Evolutionary conservation across 1,140 invertebrate species (phyloP).

Genomic region (Zaprionus taronus): DNA sequence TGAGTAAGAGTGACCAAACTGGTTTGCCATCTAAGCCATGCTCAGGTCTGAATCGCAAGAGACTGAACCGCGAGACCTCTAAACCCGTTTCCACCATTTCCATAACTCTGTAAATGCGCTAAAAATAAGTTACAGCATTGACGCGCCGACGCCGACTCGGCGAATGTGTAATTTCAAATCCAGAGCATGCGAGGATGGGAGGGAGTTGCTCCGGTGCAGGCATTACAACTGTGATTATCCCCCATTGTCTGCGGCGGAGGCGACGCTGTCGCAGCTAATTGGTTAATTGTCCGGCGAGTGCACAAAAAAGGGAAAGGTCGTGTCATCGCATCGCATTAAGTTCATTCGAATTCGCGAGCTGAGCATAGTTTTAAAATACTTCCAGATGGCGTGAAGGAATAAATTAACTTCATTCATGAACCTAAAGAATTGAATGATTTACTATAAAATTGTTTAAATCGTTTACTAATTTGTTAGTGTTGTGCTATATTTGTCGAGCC

Average conservation of each 20-base stretch:
- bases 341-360: slow-evolving; percentile 25
- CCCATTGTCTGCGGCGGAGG: slow-evolving; percentile 44
- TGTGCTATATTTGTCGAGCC: not conserved
- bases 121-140: slow-evolving; percentile 79
- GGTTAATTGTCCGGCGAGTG: slow-evolving; percentile 60
- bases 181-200: slow-evolving; percentile 19
- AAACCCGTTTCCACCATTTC: slow-evolving; percentile 65
- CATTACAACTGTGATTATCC: slow-evolving; percentile 16
- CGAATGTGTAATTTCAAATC: slow-evolving; percentile 46
- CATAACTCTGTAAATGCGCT: slow-evolving; percentile 54
- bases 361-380: slow-evolving; percentile 2
- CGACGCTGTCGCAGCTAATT: slow-evolving; percentile 52
- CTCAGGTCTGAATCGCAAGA: slow-evolving; percentile 35
- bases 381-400: not conserved
- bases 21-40: slow-evolving; percentile 63
- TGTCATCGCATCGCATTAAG: slow-evolving; percentile 44
- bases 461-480: not conserved
- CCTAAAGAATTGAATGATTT: not conserved
- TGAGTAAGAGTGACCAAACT: slow-evolving; percentile 75
- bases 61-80: slow-evolving; percentile 46
- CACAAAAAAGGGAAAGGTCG: slow-evolving; percentile 54
- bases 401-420: not conserved
- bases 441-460: not conserved
- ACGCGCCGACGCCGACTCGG: slow-evolving; percentile 28
- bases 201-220: slow-evolving; percentile 31